Base-by-base conservation (phyloP, 2,113 vertebrate species). In the Pelecanus crispus region DNA sequence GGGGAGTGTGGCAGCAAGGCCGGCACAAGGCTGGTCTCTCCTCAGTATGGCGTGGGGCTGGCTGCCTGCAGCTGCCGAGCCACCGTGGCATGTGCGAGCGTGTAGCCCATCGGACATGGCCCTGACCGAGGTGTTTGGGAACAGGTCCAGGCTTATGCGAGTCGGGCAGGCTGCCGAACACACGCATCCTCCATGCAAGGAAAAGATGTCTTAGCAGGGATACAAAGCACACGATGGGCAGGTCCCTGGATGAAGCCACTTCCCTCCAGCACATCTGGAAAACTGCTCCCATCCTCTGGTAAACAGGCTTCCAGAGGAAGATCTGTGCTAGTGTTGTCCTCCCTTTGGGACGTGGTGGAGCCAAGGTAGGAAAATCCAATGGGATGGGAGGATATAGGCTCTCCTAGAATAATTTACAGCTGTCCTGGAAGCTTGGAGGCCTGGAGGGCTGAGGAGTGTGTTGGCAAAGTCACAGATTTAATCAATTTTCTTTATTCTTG, bases 241-340 rank as follows among this genome's bases (percentile, higher is more conserved):
- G 90, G 86, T 72, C 91, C 65, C 84, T 83, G 89, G 45, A 87
- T 72, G 91, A 58, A 93, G 70, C 45, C 17, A 13, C 67, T 93
- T 78, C 84, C 94, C 97, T 90, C 84, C 80, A 91, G 66, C 81
- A 96, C 96, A 97, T 96, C 97, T 97, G 96, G 97, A 96, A 96
- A 97, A 94, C 42, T 19, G 84, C 75, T 97, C 87, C 88, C 36
- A 22, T 77, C 58, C 52, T 91, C 91, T 17, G 14, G 92, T 97
- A 97, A 97, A 96, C 96, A 96, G 79, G 53, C 94, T 90, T 95
- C 52, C 81, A 92, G 86, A 96, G 96, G 95, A 96, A 96, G 94
- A 79, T 65, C 38, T 77, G 70, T 66, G 87, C 36, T 87, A 45
- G 90, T 16, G 31, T 22, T 92, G 88, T 94, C 73, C 70, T 94